Evolutionary conservation across 2,113 vertebrate genomes (phyloP).

Genomic region (Ovis canadensis): DNA sequence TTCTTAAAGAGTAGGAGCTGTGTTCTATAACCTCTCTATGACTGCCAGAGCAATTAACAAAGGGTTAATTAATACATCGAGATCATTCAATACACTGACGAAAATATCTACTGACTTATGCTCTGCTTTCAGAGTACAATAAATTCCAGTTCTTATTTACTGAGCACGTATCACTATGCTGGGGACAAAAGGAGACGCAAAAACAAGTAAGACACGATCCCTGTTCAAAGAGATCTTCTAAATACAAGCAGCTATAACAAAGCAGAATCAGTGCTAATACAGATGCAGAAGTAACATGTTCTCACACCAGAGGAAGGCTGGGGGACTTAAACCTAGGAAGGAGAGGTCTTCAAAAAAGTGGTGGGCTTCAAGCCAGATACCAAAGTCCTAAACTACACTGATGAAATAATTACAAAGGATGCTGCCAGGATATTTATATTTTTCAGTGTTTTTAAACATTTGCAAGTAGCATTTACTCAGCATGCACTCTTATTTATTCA

Average conservation of each 20-base stretch:
- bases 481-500: conserved; percentile 4
- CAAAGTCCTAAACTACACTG: not conserved
- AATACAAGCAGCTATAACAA: not conserved
- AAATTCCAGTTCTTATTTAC: not conserved
- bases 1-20: not conserved
- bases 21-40: not conserved
- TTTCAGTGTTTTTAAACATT: conserved; percentile 10
- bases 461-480: not conserved
- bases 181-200: not conserved
- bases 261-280: not conserved
- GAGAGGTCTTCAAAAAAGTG: not conserved
- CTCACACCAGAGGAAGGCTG: not conserved
- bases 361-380: not conserved
- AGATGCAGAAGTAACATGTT: not conserved
- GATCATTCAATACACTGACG: not conserved
- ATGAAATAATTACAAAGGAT: conserved; percentile 1
- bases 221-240: not conserved
- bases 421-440: not conserved
- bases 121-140: not conserved
- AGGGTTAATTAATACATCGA: not conserved
- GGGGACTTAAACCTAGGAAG: not conserved
- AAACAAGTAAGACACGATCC: not conserved
- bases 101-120: not conserved
- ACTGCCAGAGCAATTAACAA: not conserved
- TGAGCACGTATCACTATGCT: not conserved